phyloP scores from a whole-genome alignment of 2,888 invertebrate species.

The Ptychoptera contaminata region DNA sequence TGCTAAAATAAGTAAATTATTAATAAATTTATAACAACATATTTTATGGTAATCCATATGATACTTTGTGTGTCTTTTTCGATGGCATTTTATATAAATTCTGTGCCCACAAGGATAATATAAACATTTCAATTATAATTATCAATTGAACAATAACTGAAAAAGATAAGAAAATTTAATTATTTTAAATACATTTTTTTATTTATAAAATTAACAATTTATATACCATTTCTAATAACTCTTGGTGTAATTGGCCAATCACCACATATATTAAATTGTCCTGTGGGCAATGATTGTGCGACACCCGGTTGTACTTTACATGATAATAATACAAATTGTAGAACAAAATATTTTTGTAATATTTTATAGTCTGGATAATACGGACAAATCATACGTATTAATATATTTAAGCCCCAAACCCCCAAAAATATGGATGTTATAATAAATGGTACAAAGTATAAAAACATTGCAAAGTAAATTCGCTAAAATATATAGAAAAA shows the following conservation, averaged over 20 bases:
- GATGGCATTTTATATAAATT: neutral
- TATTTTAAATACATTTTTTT: neutral
- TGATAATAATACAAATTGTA: conserved; percentile 24
- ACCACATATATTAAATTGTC: conserved; percentile 18
- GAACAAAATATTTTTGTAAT: conserved; percentile 23
- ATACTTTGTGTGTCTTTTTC: conserved; percentile 40
- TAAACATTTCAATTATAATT: conserved; percentile 24
- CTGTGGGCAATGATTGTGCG: conserved; percentile 19
- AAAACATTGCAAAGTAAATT: conserved; percentile 17
- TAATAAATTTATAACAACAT: no score
- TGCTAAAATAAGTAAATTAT: no score
- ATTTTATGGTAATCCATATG: no score
- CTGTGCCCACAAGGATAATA: neutral
- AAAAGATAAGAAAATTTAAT: conserved; percentile 3
- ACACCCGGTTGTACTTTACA: conserved; percentile 26
- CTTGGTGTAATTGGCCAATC: conserved; percentile 22
- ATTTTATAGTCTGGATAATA: conserved; percentile 22
- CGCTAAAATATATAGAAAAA: conserved; percentile 8
- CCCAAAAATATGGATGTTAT: conserved; percentile 24
- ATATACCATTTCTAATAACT: neutral
- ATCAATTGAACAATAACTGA: conserved; percentile 18
- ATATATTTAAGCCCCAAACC: conserved; percentile 26
- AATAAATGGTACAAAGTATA: conserved; percentile 27
- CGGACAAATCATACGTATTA: conserved; percentile 21
- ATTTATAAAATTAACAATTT: neutral